phyloP scores from a whole-genome alignment of 2,797 vertebrate species.

The Gymnoscopelus microlampas region DNA sequence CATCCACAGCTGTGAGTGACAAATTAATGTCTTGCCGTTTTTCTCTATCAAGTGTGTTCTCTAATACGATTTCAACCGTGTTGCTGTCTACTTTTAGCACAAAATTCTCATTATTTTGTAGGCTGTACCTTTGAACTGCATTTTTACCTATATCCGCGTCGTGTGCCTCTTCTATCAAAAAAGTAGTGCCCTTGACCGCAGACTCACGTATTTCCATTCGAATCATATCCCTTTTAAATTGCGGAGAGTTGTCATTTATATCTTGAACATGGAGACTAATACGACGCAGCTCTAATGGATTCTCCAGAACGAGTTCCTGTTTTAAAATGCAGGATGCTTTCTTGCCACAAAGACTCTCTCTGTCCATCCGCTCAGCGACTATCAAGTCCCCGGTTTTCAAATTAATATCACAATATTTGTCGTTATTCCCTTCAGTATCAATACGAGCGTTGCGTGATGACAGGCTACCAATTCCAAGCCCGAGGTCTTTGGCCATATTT shows the following conservation, averaged over 20 bases:
- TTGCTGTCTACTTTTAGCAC: background rate
- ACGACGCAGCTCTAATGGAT: conserved; percentile 73
- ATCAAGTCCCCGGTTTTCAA: conserved; percentile 54
- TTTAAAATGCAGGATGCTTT: conserved; percentile 54
- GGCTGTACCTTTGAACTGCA: conserved; percentile 48
- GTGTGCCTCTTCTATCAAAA: conserved; percentile 70
- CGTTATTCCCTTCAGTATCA: conserved; percentile 7
- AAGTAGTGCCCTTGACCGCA: conserved; percentile 51
- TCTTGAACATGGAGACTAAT: conserved; percentile 71
- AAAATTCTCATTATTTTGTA: conserved; percentile 29
- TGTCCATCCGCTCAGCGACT: conserved; percentile 65
- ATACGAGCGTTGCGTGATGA: conserved; percentile 32
- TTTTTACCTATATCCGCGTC: conserved; percentile 72
- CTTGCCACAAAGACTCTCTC: conserved; percentile 72
- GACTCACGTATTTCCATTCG: conserved; percentile 66
- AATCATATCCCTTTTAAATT: conserved; percentile 58
- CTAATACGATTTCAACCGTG: conserved; percentile 19
- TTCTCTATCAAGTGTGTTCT: conserved; percentile 5
- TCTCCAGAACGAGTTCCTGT: conserved; percentile 71
- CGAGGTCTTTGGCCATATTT: conserved; percentile 10
- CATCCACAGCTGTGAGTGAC: conserved; percentile 5
- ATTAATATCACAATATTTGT: conserved; percentile 36
- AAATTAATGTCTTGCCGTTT: background rate
- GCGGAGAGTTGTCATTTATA: conserved; percentile 78
- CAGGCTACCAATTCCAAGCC: background rate